Conservation (phyloP, 1,140 invertebrate genomes). For the Drosophila jambulina region DNA sequence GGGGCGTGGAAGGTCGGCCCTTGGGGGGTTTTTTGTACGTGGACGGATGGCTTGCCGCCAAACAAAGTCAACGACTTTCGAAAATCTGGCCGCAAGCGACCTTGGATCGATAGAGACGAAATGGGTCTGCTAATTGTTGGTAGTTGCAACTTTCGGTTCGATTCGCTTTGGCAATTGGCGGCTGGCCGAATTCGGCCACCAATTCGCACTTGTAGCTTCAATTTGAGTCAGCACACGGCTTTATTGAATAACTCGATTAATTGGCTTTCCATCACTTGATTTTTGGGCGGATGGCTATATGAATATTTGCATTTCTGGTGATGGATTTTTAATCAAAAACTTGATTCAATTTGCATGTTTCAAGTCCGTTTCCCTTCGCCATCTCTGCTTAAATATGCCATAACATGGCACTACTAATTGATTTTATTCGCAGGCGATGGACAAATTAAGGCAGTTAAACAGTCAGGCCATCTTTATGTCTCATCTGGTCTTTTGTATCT, state of each 20-base stretch:
- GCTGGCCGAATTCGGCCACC: constrained; percentile 12
- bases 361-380: constrained; percentile 40
- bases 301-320: constrained; percentile 42
- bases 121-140: constrained; percentile 58
- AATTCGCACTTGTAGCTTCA: constrained; percentile 46
- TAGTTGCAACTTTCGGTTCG: constrained; percentile 53
- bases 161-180: constrained; percentile 30
- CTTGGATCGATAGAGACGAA: constrained; percentile 49
- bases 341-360: constrained; percentile 65
- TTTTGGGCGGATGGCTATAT: constrained; percentile 12
- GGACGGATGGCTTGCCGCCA: constrained; percentile 14
- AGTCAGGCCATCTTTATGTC: background rate
- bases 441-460: constrained; percentile 28
- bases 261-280: constrained; percentile 41
- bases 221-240: constrained; percentile 37
- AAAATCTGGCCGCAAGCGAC: constrained; percentile 59
- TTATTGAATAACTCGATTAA: constrained; percentile 31
- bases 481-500: background rate
- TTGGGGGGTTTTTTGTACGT: constrained; percentile 35
- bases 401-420: constrained; percentile 56
- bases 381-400: constrained; percentile 35
- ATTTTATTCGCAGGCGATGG: constrained; percentile 47
- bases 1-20: constrained; percentile 49
- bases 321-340: constrained; percentile 62
- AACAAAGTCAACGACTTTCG: constrained; percentile 80